Base-by-base conservation (phyloP, 2,888 invertebrate genomes). In the Augochlorella aurata region DNA sequence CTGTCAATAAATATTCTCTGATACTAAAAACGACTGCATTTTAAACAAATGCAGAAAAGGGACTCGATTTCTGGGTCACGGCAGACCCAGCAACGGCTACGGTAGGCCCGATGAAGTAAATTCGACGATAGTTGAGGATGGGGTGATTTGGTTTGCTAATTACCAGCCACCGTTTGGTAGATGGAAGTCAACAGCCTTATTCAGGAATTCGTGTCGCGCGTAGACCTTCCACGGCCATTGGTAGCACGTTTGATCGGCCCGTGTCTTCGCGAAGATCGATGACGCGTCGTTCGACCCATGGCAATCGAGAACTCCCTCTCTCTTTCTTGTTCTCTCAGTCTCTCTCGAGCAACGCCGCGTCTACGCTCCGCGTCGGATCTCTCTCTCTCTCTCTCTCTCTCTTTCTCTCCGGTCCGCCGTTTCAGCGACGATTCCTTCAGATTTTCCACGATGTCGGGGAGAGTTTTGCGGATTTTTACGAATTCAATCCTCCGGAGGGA, bases 401-500 rank as follows among this genome's bases (percentile, higher is more conserved):
- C 14, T 21, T 58, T 44, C 16, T 44, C 63, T 24, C 49, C 29
- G 5, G 38, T 69, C 12, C 14, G 45, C 58, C 61, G 18, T 18
- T 18, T 44, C n/a, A 16, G 4, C 63, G 29, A 38, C 63, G 38
- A 18, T n/a, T 63, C n/a, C 14, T 18, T 1, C 61, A 24, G 63
- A 81, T 81, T 82, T 83, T 16, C 65, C 78, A 49, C 68, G 63
- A 61, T 77, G 14, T 63, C 49, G 44, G 0, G 58, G 14, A 5
- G 58, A 76, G 74, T 74, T 63, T 73, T 72, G 76, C 66, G 85
- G 76, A 82, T 67, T 49, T 81, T 87, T 74, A 79, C 77, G 73
- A 79, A 89, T 89, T 90, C 89, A 85, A 87, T 90, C 24, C 84
- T 82, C 73, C 74, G 75, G 63, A 65, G 79, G 61, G 77, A 69